Percentiles rank a stretch among this genome's conserved stretches.
phyloP scores from a whole-genome alignment of 1,140 invertebrate genomes.

The Drosophila pseudoananassae region DNA sequence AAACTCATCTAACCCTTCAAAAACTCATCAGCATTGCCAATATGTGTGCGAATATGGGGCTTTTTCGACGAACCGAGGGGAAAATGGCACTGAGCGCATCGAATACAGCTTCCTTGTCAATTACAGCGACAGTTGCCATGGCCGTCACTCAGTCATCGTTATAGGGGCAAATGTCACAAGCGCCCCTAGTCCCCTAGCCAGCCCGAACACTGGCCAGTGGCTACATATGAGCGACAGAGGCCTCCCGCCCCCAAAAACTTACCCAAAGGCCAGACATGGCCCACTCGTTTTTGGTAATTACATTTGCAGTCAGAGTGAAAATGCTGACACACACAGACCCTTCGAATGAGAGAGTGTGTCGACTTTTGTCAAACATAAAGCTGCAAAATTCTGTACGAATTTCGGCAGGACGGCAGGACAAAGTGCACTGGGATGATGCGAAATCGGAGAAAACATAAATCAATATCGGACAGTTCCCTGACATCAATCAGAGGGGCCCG shows the following conservation, averaged over 20 bases:
- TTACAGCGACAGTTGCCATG: conserved; percentile 69
- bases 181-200: neutral
- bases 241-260: neutral
- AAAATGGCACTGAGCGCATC: conserved; percentile 32
- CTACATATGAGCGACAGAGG: neutral
- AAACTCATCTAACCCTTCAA: conserved; percentile 41
- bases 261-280: conserved; percentile 23
- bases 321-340: neutral
- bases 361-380: conserved; percentile 70
- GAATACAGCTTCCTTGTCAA: conserved; percentile 56
- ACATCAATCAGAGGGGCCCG: conserved; percentile 66
- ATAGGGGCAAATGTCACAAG: conserved; percentile 42
- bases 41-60: conserved; percentile 37
- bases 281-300: conserved; percentile 69
- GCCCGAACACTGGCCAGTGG: too few species aligned
- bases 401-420: conserved; percentile 30
- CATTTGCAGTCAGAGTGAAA: conserved; percentile 50
- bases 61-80: neutral
- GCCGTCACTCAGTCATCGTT: conserved; percentile 37
- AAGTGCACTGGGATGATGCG: conserved; percentile 13
- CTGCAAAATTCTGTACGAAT: conserved; percentile 66
- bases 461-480: conserved; percentile 55
- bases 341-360: conserved; percentile 29
- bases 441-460: conserved; percentile 68
- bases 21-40: conserved; percentile 49